phyloP scores from a whole-genome alignment of 2,797 vertebrate species.

The Leptatherina wallacei region DNA sequence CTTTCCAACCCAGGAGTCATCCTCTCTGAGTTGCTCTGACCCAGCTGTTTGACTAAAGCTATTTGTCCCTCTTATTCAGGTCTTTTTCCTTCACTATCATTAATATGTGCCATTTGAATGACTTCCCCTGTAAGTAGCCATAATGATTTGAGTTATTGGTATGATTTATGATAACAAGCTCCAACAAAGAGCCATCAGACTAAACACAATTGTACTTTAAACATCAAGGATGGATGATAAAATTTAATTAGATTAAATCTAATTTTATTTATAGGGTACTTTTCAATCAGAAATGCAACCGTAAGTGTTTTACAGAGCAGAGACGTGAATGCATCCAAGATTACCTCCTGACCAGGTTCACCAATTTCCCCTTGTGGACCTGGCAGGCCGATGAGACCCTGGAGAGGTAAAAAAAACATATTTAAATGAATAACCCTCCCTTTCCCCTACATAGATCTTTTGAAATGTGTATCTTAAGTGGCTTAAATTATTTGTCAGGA shows the following conservation, averaged over 20 bases:
- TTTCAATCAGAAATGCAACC: neutral
- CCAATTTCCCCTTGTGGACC: constrained; percentile 84
- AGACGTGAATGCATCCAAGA: neutral
- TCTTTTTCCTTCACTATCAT: neutral
- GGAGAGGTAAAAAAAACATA: constrained; percentile 1
- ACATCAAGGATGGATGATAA: neutral
- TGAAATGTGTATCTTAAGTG: constrained; percentile 4
- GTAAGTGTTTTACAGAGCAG: neutral
- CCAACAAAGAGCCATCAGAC: neutral
- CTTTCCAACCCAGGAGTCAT: neutral
- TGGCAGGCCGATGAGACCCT: constrained; percentile 85
- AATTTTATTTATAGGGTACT: too few species aligned
- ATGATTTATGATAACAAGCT: neutral
- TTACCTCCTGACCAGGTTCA: constrained; percentile 88
- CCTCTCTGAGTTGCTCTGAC: neutral
- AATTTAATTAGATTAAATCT: neutral
- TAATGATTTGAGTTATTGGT: neutral
- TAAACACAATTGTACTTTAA: neutral
- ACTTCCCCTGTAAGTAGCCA: neutral
- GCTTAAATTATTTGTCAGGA: neutral
- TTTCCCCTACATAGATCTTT: neutral
- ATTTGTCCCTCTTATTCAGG: neutral
- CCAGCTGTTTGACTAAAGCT: neutral
- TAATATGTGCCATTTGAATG: neutral
- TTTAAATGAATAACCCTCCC: neutral